phyloP scores from a whole-genome alignment of 2,797 vertebrate species.

The Crossoptilon crossoptilon region DNA sequence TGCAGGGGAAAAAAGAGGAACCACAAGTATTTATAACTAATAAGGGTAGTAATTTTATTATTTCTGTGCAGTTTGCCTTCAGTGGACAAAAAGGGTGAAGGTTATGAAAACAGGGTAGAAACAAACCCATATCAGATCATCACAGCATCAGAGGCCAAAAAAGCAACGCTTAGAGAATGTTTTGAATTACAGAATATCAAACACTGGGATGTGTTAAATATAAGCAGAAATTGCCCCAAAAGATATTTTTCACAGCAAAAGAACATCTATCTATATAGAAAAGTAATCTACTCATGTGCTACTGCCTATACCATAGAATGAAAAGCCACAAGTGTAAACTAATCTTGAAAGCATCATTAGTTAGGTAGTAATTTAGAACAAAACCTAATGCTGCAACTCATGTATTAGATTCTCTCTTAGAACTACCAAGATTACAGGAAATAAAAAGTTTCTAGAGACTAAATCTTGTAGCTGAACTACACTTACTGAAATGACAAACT shows the following conservation, averaged over 20 bases:
- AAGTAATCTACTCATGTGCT: background rate
- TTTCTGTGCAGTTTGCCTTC: slow-evolving; percentile 72
- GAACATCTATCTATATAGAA: background rate
- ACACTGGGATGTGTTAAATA: background rate
- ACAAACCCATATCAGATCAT: slow-evolving; percentile 46
- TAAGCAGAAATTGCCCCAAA: slow-evolving; percentile 3
- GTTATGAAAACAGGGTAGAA: slow-evolving; percentile 64
- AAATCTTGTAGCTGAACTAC: background rate
- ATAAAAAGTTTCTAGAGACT: background rate
- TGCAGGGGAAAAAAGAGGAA: background rate
- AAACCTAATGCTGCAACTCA: background rate
- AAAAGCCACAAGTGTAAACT: background rate
- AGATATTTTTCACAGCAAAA: background rate
- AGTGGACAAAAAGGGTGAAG: slow-evolving; percentile 59
- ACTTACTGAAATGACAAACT: background rate
- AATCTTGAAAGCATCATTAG: background rate
- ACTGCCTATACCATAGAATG: background rate
- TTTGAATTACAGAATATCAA: slow-evolving; percentile 6
- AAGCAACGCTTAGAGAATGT: slow-evolving; percentile 31
- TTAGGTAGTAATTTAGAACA: background rate
- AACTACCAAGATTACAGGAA: background rate
- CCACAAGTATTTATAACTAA: background rate
- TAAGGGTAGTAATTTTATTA: slow-evolving; percentile 2
- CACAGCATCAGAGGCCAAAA: slow-evolving; percentile 58
- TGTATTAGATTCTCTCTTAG: background rate